Evolutionary conservation across 2,797 vertebrate genomes (phyloP).

Genomic region (Pseudochirops corinnae): DNA sequence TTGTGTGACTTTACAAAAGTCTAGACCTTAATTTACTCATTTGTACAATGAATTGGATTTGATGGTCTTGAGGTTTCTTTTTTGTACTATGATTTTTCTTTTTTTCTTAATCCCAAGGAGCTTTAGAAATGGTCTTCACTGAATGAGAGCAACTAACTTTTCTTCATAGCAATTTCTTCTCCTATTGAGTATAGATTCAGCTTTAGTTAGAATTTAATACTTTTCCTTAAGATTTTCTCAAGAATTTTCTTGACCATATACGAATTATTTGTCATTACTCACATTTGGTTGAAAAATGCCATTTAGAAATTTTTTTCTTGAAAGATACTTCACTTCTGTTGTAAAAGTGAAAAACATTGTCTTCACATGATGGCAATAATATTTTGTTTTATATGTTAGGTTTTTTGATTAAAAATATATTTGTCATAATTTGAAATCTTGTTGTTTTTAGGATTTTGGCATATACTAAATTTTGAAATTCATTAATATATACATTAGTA

Average conservation of each 20-base stretch:
- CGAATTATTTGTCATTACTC: not conserved
- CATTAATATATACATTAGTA: not conserved
- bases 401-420: constrained; percentile 70
- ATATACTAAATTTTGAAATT: constrained; percentile 55
- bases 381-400: constrained; percentile 60
- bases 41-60: not conserved
- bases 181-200: not conserved
- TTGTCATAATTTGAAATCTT: constrained; percentile 76
- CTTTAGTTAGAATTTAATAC: not conserved
- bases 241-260: not conserved
- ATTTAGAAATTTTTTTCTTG: not conserved
- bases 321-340: not conserved
- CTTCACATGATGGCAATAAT: not conserved
- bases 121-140: not conserved
- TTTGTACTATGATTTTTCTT: not conserved
- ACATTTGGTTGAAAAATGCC: not conserved
- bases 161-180: not conserved
- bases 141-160: constrained; percentile 6
- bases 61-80: not conserved
- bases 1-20: not conserved
- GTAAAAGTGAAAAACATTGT: not conserved
- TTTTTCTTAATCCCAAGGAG: not conserved
- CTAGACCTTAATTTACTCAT: not conserved
- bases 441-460: constrained; percentile 73
- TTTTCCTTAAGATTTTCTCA: not conserved